phyloP scores from a whole-genome alignment of 1,140 invertebrate species.

The Anastatus disparis region DNA sequence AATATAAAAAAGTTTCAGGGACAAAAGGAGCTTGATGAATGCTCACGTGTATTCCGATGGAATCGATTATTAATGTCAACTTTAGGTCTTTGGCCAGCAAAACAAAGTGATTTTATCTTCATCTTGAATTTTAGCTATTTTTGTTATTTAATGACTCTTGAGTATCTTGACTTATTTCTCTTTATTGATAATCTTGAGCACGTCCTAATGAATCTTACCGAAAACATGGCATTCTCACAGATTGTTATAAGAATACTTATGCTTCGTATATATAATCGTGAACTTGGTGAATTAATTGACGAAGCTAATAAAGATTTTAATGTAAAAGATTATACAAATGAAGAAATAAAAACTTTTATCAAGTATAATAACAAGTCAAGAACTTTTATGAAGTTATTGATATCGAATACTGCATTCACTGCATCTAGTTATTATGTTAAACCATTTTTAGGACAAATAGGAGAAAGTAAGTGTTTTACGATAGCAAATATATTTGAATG shows the following conservation, averaged over 20 bases:
- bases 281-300: conserved; percentile 49
- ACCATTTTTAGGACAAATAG: conserved; percentile 47
- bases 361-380: conserved; percentile 51
- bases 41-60: conserved; percentile 50
- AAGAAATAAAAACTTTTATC: conserved; percentile 48
- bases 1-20: conserved; percentile 41
- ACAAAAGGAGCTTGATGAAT: conserved; percentile 49
- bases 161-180: conserved; percentile 54
- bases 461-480: conserved; percentile 44
- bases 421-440: conserved; percentile 54
- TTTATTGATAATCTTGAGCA: conserved; percentile 52
- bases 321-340: conserved; percentile 43
- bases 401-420: conserved; percentile 49
- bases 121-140: conserved; percentile 51
- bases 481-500: too few species aligned
- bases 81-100: conserved; percentile 55
- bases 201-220: conserved; percentile 57
- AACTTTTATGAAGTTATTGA: conserved; percentile 50
- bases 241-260: conserved; percentile 52
- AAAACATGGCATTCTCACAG: conserved; percentile 56
- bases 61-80: conserved; percentile 47
- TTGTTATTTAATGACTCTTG: conserved; percentile 50
- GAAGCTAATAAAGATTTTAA: conserved; percentile 52
- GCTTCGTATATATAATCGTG: conserved; percentile 45
- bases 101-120: conserved; percentile 46